Evolutionary conservation across 2,113 vertebrate genomes (phyloP), one percentile per base, ranked within the genome.

Genomic region (Laterallus jamaicensis): DNA sequence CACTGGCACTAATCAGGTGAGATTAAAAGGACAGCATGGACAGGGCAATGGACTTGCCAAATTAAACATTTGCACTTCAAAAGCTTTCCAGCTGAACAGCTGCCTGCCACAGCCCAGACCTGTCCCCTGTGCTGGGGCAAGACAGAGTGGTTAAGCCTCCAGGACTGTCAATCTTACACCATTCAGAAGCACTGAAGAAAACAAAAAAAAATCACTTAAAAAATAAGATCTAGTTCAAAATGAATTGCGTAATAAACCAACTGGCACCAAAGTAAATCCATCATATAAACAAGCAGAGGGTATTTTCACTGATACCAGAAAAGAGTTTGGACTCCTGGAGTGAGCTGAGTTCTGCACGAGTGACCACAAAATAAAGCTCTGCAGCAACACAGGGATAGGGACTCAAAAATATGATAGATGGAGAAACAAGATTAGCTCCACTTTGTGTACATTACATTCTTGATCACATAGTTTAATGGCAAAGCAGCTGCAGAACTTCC

Each of bases 351-450:
- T 79, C 91, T 73, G 55, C 4, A 4, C 2, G 7, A 92, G 56
- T 88, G 95, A 75, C 86, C 69, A 84, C 82, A 82, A 83, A 91
- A 88, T 52, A 78, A 88, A 95, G 39, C 66, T 78, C 42, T 60
- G 44, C 8, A 68, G 79, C 62, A 56, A 76, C 22, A 11, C 1
- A 59, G 64, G 17, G 75, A 67, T 67, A 59, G 56, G 54, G 28
- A 29, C 82, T 94, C 77, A 88, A 16, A 94, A 90, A 78, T 60
- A 37, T 18, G 42, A 94, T 58, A 71, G 73, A 93, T 75, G 68
- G 76, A 86, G 88, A 62, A 92, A 54, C 26, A 64, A 44, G 73
- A 71, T 86, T 31, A 81, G 47, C 64, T 64, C 42, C 39, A 21
- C 83, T 95, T 77, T 52, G 40, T 29, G 52, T 60, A 55, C 82